Base-by-base conservation (phyloP, 2,888 invertebrate genomes). In the Lymantria monacha region DNA sequence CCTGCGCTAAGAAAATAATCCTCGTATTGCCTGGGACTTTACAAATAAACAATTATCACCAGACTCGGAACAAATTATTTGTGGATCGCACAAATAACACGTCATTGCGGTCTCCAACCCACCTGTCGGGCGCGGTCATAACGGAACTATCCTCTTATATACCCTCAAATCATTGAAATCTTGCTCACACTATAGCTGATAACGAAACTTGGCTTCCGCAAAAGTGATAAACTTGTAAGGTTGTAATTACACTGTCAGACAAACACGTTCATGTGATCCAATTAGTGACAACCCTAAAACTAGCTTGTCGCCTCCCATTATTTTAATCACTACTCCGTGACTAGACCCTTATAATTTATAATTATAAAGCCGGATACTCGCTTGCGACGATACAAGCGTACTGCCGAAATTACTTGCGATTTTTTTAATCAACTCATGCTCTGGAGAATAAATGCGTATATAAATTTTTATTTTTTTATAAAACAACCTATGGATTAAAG, bases 261-360 rank as follows among this genome's bases (percentile, higher is more conserved):
- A 62, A 64, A 66, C 67, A 70, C 63, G 69, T 69, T 53, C 61
- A 66, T 56, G 62, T 55, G 55, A 63, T 64, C 63, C 67, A 70
- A 70, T 70, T 70, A 70, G 67, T 44, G 54, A 51, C 59, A 55
- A 46, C 65, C 67, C 67, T 14, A 64, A 60, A 63, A 70, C 68
- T 68, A 72, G 72, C 71, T 62, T 73, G 72, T 66, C 61, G 59
- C 59, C 54, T 48, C 44, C 67, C 71, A 69, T 74, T 68, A 70
- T 71, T 72, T 72, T 73, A 74, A 74, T 74, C 70, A 73, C 73
- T 60, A 62, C 61, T 62, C 55, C 74, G 72, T 74, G 72, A 70
- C 73, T 67, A 69, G 66, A 66, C 73, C 72, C 65, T 62, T 67
- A 65, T 71, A 74, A 72, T 72, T 74, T 68, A 69, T 71, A 72